phyloP scores from a whole-genome alignment of 2,797 vertebrate species.

The Halcyon badia region DNA sequence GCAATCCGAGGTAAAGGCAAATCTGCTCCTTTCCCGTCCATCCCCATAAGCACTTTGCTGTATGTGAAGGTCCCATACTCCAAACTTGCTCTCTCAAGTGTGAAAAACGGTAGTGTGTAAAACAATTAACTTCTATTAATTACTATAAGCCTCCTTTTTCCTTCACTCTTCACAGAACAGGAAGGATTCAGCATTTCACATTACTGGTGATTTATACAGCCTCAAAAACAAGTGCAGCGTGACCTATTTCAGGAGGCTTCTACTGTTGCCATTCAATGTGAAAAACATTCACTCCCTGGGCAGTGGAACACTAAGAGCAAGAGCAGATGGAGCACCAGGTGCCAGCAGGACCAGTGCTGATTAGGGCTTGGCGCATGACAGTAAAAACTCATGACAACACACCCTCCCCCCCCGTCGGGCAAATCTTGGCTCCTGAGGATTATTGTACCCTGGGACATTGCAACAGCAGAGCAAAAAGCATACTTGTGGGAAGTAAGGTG shows the following conservation, averaged over 20 bases:
- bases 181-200: neutral
- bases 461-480: neutral
- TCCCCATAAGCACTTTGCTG: rapidly evolving
- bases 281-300: neutral
- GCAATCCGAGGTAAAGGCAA: neutral
- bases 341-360: neutral
- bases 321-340: rapidly evolving
- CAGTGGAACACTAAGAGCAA: neutral
- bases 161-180: neutral
- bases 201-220: neutral
- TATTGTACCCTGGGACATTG: rapidly evolving
- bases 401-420: too few relatives aligned
- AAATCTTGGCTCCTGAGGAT: neutral
- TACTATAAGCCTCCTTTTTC: neutral
- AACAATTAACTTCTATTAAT: neutral
- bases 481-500: neutral
- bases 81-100: neutral
- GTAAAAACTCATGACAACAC: neutral
- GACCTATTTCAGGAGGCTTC: neutral
- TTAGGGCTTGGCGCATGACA: neutral
- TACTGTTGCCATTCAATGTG: neutral
- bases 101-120: neutral
- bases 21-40: neutral
- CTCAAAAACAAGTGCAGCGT: neutral
- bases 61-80: neutral